A percentile compares a stretch with the other conserved stretches of the same genome.
Conservation (phyloP, 2,888 invertebrate species). For the Crematogaster levior region DNA sequence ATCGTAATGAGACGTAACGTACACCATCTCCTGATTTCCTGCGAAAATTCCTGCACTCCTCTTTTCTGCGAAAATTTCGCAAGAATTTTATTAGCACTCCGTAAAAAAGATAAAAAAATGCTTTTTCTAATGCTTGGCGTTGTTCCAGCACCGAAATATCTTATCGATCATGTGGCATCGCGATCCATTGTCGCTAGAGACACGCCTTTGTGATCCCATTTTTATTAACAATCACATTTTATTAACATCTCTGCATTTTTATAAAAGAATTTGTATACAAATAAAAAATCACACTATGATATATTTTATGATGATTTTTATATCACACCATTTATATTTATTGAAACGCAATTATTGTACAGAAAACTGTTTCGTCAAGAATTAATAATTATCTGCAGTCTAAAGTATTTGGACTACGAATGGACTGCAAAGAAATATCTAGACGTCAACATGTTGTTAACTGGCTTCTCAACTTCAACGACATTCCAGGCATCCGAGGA, state of each 20-base stretch:
- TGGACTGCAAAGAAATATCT: neutral
- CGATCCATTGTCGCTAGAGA: constrained; percentile 14
- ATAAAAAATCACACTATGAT: no score
- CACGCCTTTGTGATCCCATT: neutral
- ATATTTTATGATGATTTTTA: no score
- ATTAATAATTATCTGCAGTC: neutral
- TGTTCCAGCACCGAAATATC: constrained; percentile 45
- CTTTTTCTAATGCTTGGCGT: constrained; percentile 43
- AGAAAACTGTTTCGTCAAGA: neutral
- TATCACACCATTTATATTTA: no score
- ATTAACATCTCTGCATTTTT: neutral
- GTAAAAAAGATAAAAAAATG: neutral
- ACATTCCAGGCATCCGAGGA: constrained; percentile 83
- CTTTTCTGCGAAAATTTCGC: constrained; percentile 43
- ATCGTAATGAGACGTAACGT: constrained; percentile 70
- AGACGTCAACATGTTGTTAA: neutral
- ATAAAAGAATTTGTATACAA: no score
- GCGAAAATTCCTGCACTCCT: constrained; percentile 50
- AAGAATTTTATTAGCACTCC: constrained; percentile 38
- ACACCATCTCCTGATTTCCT: constrained; percentile 60
- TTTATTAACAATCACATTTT: neutral
- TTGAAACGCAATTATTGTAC: neutral
- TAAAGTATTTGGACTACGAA: neutral
- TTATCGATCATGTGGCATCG: constrained; percentile 36
- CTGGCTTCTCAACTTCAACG: neutral